These are phyloP conservation scores for Grapholita molesta DNA, from an alignment of 1,140 invertebrate species.

Conservation along the genomic window DNA sequence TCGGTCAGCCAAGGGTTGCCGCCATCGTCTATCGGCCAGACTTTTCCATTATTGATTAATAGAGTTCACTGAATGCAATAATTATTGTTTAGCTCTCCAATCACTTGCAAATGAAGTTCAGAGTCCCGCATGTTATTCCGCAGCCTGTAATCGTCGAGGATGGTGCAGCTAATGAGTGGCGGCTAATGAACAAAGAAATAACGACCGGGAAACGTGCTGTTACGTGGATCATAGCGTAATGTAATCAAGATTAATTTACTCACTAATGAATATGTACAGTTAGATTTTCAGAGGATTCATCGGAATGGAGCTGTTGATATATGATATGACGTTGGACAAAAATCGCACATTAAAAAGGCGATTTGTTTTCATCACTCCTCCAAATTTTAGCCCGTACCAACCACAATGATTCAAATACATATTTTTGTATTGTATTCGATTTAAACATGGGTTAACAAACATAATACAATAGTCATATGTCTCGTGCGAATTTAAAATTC, in stretches of 20 bases:
- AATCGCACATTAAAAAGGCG: background rate
- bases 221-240: background rate
- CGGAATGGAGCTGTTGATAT: background rate
- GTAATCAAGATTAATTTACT: slow-evolving; percentile 13
- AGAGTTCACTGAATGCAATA: slow-evolving; percentile 1
- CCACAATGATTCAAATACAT: too few species aligned
- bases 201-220: background rate
- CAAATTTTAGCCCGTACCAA: too few species aligned
- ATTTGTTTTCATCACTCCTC: too few species aligned
- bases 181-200: slow-evolving; percentile 14
- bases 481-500: background rate
- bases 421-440: too few species aligned
- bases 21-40: background rate
- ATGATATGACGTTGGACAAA: background rate
- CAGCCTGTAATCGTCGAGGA: background rate
- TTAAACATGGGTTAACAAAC: too few species aligned
- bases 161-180: slow-evolving; percentile 6
- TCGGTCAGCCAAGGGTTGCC: slow-evolving; percentile 6
- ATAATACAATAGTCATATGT: background rate
- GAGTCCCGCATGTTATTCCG: background rate
- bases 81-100: slow-evolving; percentile 1
- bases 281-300: slow-evolving; percentile 1
- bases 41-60: slow-evolving; percentile 10
- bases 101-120: slow-evolving; percentile 4
- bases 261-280: background rate